These are phyloP conservation scores for Megalurothrips usitatus DNA, from an alignment of 2,888 invertebrate species.

Conservation along the genomic window DNA sequence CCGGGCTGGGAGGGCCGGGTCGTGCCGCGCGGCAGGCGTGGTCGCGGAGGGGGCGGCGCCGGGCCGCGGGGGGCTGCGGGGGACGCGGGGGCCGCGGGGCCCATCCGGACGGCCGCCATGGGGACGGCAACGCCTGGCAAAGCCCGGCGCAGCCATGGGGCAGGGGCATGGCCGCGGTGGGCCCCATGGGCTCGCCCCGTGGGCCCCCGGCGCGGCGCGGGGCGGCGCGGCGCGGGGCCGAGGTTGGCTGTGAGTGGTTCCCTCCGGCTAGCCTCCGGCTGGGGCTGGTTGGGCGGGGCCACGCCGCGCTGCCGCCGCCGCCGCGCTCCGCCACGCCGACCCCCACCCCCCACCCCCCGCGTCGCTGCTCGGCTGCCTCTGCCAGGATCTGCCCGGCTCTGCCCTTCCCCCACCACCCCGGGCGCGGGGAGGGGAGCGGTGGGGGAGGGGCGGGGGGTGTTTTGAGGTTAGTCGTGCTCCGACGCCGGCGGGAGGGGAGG, in stretches of 20 bases:
- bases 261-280: conserved; percentile 8
- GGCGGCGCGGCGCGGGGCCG: background rate
- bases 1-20: background rate
- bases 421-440: background rate
- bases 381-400: no score
- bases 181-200: background rate
- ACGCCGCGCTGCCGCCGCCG: background rate
- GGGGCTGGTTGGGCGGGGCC: conserved; percentile 17
- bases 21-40: background rate
- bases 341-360: no score
- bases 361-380: no score
- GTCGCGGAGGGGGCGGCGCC: background rate
- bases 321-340: no score
- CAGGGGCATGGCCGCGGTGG: background rate
- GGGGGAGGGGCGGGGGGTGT: background rate
- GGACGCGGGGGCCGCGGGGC: background rate
- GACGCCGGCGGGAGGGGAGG: background rate
- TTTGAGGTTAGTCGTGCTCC: background rate
- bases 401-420: background rate
- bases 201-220: background rate
- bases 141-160: no score
- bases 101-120: no score
- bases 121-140: no score
- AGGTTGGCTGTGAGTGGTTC: conserved; percentile 11
- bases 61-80: background rate